These are phyloP conservation scores for Cyrtodaria siliqua DNA, from an alignment of 2,888 invertebrate species.

Conservation along the genomic window DNA sequence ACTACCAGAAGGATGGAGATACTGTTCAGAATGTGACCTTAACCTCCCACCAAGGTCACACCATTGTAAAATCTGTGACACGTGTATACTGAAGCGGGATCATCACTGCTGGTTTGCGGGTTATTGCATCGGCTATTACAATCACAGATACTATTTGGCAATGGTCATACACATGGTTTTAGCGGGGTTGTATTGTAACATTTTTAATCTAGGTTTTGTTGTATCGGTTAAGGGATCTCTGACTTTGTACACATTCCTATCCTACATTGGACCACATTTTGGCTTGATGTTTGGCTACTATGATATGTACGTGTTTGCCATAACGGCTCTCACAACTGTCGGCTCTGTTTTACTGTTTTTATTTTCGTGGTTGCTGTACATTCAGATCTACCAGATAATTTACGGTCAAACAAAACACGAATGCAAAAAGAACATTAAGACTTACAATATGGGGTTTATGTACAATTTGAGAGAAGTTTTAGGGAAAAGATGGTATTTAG, in stretches of 20 bases:
- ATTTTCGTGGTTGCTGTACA: conserved; percentile 88
- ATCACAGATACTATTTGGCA: conserved; percentile 94
- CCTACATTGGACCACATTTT: conserved; percentile 85
- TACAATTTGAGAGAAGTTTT: conserved; percentile 91
- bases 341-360: conserved; percentile 80
- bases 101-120: conserved; percentile 92
- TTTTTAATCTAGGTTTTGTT: conserved; percentile 82
- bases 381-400: conserved; percentile 88
- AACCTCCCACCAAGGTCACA: conserved; percentile 91
- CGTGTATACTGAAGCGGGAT: conserved; percentile 91
- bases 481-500: conserved; percentile 92
- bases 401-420: conserved; percentile 93
- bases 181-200: conserved; percentile 86
- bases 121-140: conserved; percentile 94
- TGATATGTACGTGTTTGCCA: conserved; percentile 67
- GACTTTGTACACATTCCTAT: conserved; percentile 70
- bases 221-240: conserved; percentile 80
- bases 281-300: conserved; percentile 88
- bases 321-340: conserved; percentile 72
- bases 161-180: conserved; percentile 92
- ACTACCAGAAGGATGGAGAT: conserved; percentile 70
- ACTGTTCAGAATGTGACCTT: conserved; percentile 90
- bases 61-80: conserved; percentile 94
- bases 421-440: conserved; percentile 88
- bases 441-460: conserved; percentile 91